These are phyloP conservation scores for Chloromyia formosa DNA, from an alignment of 2,888 invertebrate genomes.

Conservation along the genomic window DNA sequence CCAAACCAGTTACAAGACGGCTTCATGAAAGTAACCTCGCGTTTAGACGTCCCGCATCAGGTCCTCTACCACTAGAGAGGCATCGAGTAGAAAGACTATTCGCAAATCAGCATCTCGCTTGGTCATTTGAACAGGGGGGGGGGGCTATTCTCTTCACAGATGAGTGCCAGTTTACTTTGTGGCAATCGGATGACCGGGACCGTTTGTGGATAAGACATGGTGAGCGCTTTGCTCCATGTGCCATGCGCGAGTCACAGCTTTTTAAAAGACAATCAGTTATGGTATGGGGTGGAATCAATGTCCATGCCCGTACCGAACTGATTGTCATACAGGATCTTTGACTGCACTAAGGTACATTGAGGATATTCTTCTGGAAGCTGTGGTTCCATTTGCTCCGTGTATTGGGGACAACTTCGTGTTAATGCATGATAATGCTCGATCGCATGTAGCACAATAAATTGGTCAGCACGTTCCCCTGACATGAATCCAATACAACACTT, in stretches of 20 bases:
- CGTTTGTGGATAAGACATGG: background rate
- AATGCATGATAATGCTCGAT: too few relatives aligned
- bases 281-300: background rate
- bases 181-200: background rate
- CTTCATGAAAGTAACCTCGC: background rate
- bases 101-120: background rate
- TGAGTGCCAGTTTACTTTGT: background rate
- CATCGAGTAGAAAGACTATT: background rate
- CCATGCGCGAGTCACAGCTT: background rate
- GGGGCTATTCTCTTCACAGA: background rate
- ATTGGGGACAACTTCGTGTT: too few relatives aligned
- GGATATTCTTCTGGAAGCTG: too few relatives aligned
- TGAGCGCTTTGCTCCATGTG: background rate
- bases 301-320: background rate
- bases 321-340: too few relatives aligned
- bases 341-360: too few relatives aligned
- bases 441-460: too few relatives aligned
- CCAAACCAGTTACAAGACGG: background rate
- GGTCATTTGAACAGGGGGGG: background rate
- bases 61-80: background rate
- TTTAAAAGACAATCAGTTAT: background rate
- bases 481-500: too few relatives aligned
- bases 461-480: too few relatives aligned
- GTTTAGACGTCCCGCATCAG: constrained; percentile 6
- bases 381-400: too few relatives aligned